phyloP scores from a whole-genome alignment of 37 sponge, comb jelly and placozoan genomes.

The Oopsacas minuta region DNA sequence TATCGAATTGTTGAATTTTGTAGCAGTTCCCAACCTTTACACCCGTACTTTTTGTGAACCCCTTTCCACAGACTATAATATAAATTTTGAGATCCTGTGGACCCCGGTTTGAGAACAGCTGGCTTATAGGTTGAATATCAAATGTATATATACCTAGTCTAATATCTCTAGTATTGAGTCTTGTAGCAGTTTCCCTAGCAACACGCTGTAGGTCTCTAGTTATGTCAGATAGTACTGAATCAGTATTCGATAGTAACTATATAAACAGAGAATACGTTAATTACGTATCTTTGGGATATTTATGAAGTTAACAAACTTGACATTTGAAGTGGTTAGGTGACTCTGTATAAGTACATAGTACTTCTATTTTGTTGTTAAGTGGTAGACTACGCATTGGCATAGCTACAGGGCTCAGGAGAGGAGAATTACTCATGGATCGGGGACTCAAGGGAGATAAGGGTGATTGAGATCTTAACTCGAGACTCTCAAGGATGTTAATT shows the following conservation, averaged over 20 bases:
- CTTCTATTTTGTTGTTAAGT: background rate
- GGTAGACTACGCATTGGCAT: background rate
- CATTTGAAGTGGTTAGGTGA: conserved; percentile 14
- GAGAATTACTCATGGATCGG: background rate
- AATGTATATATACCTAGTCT: background rate
- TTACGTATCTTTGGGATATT: background rate
- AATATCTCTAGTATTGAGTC: conserved; percentile 6
- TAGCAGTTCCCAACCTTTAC: too few species aligned
- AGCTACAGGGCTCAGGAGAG: background rate
- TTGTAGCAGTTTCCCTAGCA: background rate
- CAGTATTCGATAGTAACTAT: background rate
- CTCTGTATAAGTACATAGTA: background rate
- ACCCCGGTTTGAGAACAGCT: too few species aligned
- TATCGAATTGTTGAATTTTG: too few species aligned
- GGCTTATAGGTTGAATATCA: too few species aligned
- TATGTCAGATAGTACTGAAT: background rate
- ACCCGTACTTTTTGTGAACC: too few species aligned
- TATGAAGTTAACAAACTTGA: background rate
- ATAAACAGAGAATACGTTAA: background rate
- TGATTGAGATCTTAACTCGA: background rate
- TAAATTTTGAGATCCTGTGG: too few species aligned
- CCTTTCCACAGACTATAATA: too few species aligned
- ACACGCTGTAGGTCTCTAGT: background rate
- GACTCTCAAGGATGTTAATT: background rate
- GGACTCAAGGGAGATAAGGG: background rate